A percentile compares a stretch with the other conserved stretches of the same genome.
Evolutionary conservation across 1,140 invertebrate genomes (phyloP).

Genomic region (Vanessa tameamea): DNA sequence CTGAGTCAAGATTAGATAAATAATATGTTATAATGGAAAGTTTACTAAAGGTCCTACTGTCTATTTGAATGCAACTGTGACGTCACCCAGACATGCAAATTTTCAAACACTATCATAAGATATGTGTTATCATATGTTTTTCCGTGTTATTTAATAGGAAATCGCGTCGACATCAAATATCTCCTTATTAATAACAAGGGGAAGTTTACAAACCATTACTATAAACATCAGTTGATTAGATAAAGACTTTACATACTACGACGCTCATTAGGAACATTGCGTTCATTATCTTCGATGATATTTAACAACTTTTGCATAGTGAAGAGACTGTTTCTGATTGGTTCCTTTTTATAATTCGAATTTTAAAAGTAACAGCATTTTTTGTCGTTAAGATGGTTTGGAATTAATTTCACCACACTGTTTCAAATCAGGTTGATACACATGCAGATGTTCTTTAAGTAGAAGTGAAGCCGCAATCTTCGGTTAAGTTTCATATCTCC

Average conservation of each 20-base stretch:
- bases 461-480: too few relatives aligned
- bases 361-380: neutral
- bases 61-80: conserved; percentile 42
- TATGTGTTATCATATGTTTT: conserved; percentile 45
- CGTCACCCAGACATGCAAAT: conserved; percentile 48
- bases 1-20: conserved; percentile 45
- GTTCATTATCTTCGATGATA: conserved; percentile 22
- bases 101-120: conserved; percentile 34
- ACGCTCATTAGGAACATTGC: conserved; percentile 13
- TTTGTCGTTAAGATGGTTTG: too few relatives aligned
- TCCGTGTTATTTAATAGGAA: conserved; percentile 60
- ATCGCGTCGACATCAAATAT: conserved; percentile 42
- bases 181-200: conserved; percentile 44
- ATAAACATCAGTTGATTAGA: conserved; percentile 53
- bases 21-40: conserved; percentile 64
- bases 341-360: neutral
- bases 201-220: conserved; percentile 53
- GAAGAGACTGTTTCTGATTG: neutral
- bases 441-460: too few relatives aligned
- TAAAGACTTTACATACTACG: conserved; percentile 34
- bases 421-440: too few relatives aligned
- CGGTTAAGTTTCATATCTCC: too few relatives aligned
- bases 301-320: conserved; percentile 5
- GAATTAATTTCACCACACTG: too few relatives aligned
- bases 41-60: conserved; percentile 59